Evolutionary conservation across 2,113 vertebrate species (phyloP).

Genomic region (Menidia beryllina): DNA sequence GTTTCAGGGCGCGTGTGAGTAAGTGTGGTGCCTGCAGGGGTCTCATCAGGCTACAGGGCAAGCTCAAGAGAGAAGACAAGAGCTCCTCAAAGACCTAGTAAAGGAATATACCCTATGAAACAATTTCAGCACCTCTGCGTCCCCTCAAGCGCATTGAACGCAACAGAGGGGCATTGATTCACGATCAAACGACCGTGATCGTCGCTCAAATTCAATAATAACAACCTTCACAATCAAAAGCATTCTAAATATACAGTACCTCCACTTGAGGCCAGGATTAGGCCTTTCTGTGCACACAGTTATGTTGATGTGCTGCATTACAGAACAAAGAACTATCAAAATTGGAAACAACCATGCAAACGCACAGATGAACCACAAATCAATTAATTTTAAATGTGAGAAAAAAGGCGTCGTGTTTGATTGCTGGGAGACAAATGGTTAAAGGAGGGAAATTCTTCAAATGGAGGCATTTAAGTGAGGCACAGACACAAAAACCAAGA

Average conservation of each 20-base stretch:
- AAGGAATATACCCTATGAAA: conserved; percentile 71
- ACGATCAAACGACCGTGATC: conserved; percentile 81
- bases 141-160: conserved; percentile 64
- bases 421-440: conserved; percentile 23
- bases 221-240: conserved; percentile 74
- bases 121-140: conserved; percentile 76
- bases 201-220: conserved; percentile 83
- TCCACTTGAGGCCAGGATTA: conserved; percentile 83
- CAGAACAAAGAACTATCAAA: conserved; percentile 77
- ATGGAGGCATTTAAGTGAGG: background rate
- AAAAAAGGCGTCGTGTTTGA: conserved; percentile 49
- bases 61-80: conserved; percentile 72
- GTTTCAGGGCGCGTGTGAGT: conserved; percentile 50
- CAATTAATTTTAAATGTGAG: conserved; percentile 75
- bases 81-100: conserved; percentile 58
- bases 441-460: conserved; percentile 31
- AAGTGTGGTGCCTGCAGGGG: conserved; percentile 65
- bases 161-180: conserved; percentile 77
- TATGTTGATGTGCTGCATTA: conserved; percentile 77
- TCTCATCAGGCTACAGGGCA: conserved; percentile 73
- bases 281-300: conserved; percentile 74
- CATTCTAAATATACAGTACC: conserved; percentile 78
- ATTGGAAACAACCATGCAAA: conserved; percentile 74
- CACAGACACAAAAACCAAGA: conserved; percentile 9
- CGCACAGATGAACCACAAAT: conserved; percentile 78